Evolutionary conservation across 1,140 invertebrate species (phyloP), one percentile per base, ranked within the genome.

Genomic region (Nasonia vitripennis): DNA sequence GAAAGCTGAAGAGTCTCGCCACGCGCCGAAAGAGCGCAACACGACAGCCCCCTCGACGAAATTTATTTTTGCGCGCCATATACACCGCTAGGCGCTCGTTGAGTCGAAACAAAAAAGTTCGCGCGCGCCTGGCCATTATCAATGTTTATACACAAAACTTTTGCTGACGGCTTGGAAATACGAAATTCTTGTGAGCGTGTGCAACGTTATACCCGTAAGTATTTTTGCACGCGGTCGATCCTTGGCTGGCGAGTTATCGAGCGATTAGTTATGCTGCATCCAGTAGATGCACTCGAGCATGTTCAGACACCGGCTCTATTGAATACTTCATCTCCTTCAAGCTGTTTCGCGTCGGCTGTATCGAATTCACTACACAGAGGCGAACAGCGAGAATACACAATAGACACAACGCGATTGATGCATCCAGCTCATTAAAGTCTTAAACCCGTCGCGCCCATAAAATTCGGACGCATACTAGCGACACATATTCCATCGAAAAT

Each of bases 131-230:
- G 27, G 23, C 71, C 27, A 74, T 74, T 74, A 82, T 75, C 81
- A 74, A 48, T 62, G 71, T 62, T 82, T 62, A 55, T 37, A 37
- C 34, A 37, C 37, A 82, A 82, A 73, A 55, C 17, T 62, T 55
- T 82, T 82, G n/a, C 70, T 41, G 45, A 14, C 12, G n/a, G 41
- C 45, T 74, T 34, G 9, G 23, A 74, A 74, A 37, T 45, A 9
- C 9, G 41, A 45, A 9, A 45, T 37, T 37, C 34, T 37, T 6
- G 27, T 27, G 1, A 27, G 34, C 34, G 34, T 37, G 2, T 37
- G 3, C 34, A 37, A 37, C 5, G 34, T 37, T 37, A 37, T 37
- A 37, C 34, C 14, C 9, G 48, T 51, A 9, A 51, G 14, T 27
- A 27, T 10, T 51, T 51, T 51, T 51, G 48, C 48, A 51, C 14